Conservation (phyloP, 2,888 invertebrate species). For the Amorpha juglandis region DNA sequence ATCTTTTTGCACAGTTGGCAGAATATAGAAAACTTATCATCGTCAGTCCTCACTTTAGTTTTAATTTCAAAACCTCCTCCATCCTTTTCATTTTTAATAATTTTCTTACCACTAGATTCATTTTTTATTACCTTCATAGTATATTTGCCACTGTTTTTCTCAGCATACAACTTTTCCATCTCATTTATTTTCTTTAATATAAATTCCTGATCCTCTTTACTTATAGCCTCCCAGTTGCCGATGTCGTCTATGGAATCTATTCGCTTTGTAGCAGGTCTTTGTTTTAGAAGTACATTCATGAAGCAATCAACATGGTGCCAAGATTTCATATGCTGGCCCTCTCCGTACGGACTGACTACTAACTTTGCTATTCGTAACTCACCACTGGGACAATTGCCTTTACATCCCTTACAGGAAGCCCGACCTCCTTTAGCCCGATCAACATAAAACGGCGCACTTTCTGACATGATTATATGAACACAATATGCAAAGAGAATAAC, state of each 20-base stretch:
- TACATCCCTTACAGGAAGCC: slow-evolving; percentile 94
- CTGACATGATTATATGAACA: slow-evolving; percentile 39
- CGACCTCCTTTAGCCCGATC: slow-evolving; percentile 92
- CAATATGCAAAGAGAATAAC: background rate
- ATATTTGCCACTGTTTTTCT: slow-evolving; percentile 80
- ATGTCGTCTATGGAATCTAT: slow-evolving; percentile 92
- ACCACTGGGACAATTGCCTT: slow-evolving; percentile 89
- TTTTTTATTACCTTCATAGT: slow-evolving; percentile 70
- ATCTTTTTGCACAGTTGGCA: slow-evolving; percentile 90
- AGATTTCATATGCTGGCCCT: slow-evolving; percentile 90
- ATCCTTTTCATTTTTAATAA: slow-evolving; percentile 29
- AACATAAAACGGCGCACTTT: slow-evolving; percentile 83
- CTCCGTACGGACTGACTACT: slow-evolving; percentile 90
- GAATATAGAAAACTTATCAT: slow-evolving; percentile 91
- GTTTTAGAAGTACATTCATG: slow-evolving; percentile 90
- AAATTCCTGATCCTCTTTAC: slow-evolving; percentile 86
- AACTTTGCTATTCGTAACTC: slow-evolving; percentile 91
- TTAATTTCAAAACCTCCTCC: slow-evolving; percentile 35
- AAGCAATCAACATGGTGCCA: slow-evolving; percentile 93
- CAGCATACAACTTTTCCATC: slow-evolving; percentile 81
- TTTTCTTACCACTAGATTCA: slow-evolving; percentile 42
- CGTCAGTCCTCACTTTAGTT: slow-evolving; percentile 55
- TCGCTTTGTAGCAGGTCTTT: slow-evolving; percentile 91
- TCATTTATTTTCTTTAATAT: slow-evolving; percentile 87
- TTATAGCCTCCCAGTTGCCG: slow-evolving; percentile 89